Evolutionary conservation across 1,140 invertebrate species (phyloP).

Genomic region (Adelges cooleyi): DNA sequence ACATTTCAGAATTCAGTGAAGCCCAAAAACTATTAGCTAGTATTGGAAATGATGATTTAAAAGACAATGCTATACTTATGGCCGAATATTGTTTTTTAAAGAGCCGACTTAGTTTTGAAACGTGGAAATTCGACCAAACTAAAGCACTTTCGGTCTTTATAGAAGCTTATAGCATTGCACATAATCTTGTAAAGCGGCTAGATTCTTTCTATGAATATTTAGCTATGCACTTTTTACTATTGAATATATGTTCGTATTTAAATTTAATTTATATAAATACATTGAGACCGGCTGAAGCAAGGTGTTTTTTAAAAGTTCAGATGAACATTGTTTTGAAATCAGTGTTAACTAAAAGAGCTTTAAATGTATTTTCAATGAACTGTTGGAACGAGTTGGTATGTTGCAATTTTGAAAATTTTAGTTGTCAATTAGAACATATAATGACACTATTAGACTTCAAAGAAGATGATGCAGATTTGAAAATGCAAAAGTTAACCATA

Average conservation of each 20-base stretch:
- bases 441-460: conserved; percentile 16
- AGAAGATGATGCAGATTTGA: conserved; percentile 6
- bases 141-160: not conserved
- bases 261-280: conserved; percentile 24
- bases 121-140: not conserved
- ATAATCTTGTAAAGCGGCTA: conserved; percentile 2
- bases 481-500: conserved; percentile 19
- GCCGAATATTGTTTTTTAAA: conserved; percentile 14
- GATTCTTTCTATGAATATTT: conserved; percentile 19
- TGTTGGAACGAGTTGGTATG: conserved; percentile 14
- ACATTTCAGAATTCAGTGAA: not conserved
- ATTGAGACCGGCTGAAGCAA: conserved; percentile 11
- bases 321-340: conserved; percentile 21
- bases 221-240: conserved; percentile 9
- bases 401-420: conserved; percentile 17
- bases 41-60: not conserved
- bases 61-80: not conserved
- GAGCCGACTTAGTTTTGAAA: conserved; percentile 11
- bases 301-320: conserved; percentile 20
- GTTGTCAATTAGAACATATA: conserved; percentile 4
- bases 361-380: conserved; percentile 23
- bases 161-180: conserved; percentile 9
- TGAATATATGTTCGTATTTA: conserved; percentile 14
- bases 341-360: conserved; percentile 17
- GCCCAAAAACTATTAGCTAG: not conserved